Percentiles rank a stretch among this genome's conserved stretches.
Conservation (phyloP, 2,888 invertebrate genomes). For the Drosophila tanythrix region DNA sequence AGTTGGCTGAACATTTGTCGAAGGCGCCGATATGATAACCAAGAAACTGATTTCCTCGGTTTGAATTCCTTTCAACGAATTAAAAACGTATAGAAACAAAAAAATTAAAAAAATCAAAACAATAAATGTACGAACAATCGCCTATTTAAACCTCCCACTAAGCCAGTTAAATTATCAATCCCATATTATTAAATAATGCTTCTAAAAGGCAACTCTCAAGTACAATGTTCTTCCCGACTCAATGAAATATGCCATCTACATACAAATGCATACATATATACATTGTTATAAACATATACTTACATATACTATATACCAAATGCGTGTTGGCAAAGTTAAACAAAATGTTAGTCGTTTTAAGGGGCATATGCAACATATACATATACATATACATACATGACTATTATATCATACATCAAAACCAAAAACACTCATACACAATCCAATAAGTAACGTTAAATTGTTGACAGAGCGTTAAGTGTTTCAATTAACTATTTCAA, state of each 20-base stretch:
- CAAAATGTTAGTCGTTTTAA: slow-evolving; percentile 29
- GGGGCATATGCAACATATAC: slow-evolving; percentile 19
- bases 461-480: slow-evolving; percentile 55
- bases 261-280: slow-evolving; percentile 22
- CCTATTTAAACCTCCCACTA: slow-evolving; percentile 56
- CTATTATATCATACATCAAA: slow-evolving; percentile 37
- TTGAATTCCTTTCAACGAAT: slow-evolving; percentile 51
- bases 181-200: slow-evolving; percentile 17
- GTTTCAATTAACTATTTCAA: slow-evolving; percentile 61
- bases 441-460: slow-evolving; percentile 45
- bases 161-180: slow-evolving; percentile 23
- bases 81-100: slow-evolving; percentile 34
- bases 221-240: slow-evolving; percentile 70
- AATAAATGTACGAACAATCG: slow-evolving; percentile 76
- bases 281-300: slow-evolving; percentile 11
- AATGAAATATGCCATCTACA: slow-evolving; percentile 45
- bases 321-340: slow-evolving; percentile 14
- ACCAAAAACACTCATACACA: slow-evolving; percentile 3
- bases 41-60: slow-evolving; percentile 42
- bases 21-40: slow-evolving; percentile 46
- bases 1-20: slow-evolving; percentile 34
- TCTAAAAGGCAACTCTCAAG: slow-evolving; percentile 44
- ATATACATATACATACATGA: slow-evolving; percentile 24
- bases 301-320: slow-evolving; percentile 14
- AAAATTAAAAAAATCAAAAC: slow-evolving; percentile 34